Conservation (phyloP, 2,888 invertebrate genomes). For the Drosophila anomelani region DNA sequence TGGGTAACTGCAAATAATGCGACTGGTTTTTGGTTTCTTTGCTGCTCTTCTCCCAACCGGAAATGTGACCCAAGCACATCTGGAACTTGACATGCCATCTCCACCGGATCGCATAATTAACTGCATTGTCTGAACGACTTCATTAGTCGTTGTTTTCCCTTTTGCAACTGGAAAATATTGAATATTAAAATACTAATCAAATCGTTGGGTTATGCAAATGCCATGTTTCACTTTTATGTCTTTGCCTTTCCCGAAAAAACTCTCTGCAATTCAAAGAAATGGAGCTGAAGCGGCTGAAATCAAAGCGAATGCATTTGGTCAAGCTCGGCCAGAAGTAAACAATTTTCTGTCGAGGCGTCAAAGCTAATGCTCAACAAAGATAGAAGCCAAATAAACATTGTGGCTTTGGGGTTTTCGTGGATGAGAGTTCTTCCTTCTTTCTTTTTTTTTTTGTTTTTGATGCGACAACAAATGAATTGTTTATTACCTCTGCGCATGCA, state of each 20-base stretch:
- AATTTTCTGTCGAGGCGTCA: slow-evolving; percentile 56
- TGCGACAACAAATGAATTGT: slow-evolving; percentile 74
- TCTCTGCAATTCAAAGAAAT: slow-evolving; percentile 48
- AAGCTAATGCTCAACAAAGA: slow-evolving; percentile 37
- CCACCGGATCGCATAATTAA: slow-evolving; percentile 48
- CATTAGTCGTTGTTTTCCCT: slow-evolving; percentile 32
- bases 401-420: slow-evolving; percentile 25
- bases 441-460: slow-evolving; percentile 31
- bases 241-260: slow-evolving; percentile 41
- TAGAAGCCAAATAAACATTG: slow-evolving; percentile 36
- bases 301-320: slow-evolving; percentile 61
- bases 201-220: slow-evolving; percentile 56
- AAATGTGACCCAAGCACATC: slow-evolving; percentile 58
- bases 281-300: slow-evolving; percentile 54
- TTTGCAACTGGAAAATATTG: slow-evolving; percentile 29
- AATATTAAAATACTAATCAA: slow-evolving; percentile 23
- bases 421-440: slow-evolving; percentile 46
- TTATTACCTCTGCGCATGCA: slow-evolving; percentile 62
- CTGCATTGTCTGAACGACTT: slow-evolving; percentile 57
- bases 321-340: slow-evolving; percentile 61
- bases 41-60: slow-evolving; percentile 45
- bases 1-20: slow-evolving; percentile 68
- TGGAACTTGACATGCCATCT: slow-evolving; percentile 17
- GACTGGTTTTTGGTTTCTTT: slow-evolving; percentile 57
- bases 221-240: slow-evolving; percentile 45